Conservation (phyloP, 1,140 invertebrate species). For the Dicyema japonicum region DNA sequence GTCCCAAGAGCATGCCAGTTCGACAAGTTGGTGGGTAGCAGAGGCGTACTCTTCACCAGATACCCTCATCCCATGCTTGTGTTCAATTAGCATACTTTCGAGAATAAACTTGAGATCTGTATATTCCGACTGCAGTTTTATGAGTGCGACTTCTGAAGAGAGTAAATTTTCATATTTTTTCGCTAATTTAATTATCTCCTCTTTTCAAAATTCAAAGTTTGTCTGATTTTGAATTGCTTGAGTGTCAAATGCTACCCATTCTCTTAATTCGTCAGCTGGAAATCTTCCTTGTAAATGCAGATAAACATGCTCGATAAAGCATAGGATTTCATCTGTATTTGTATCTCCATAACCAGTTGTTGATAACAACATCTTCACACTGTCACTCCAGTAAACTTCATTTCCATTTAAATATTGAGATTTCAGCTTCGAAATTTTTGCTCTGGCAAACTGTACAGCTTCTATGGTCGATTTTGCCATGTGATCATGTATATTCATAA, state of each 20-base stretch:
- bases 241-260: conserved; percentile 2
- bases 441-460: conserved; percentile 2
- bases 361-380: neutral
- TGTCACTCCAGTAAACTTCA: neutral
- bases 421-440: neutral
- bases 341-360: neutral
- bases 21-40: too few relatives aligned
- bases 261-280: conserved; percentile 1
- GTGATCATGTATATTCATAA: conserved; percentile 1
- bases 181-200: too few relatives aligned
- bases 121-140: conserved; percentile 1
- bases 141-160: neutral
- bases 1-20: too few relatives aligned
- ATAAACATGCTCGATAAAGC: neutral
- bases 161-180: too few relatives aligned
- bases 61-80: too few relatives aligned
- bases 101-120: conserved; percentile 1
- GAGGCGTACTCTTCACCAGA: too few relatives aligned
- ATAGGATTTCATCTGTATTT: too few relatives aligned
- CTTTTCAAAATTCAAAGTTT: conserved; percentile 1
- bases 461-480: conserved; percentile 3
- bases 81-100: too few relatives aligned
- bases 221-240: conserved; percentile 1
- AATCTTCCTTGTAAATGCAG: conserved; percentile 1
- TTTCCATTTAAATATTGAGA: conserved; percentile 1